Base-by-base conservation (phyloP, 1,140 invertebrate genomes). In the Brachionus plicatilis region DNA sequence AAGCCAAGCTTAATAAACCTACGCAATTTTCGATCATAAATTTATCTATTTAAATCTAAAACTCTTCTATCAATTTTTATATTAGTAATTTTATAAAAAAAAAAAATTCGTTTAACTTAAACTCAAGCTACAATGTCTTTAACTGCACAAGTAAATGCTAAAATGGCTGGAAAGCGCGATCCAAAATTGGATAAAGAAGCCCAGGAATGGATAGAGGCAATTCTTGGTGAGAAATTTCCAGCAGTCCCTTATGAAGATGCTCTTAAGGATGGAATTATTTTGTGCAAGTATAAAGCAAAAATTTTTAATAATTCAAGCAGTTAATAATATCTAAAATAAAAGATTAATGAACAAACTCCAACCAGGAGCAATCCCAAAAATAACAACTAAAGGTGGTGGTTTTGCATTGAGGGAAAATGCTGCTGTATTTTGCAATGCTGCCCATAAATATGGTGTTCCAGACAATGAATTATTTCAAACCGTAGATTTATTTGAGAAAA, bases 381-480 rank as follows among this genome's bases (percentile, higher is more conserved):
- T 96, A 90, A 95, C 96, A 92, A 92, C 92, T 83, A 93, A 93
- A 84, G 95, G 95, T 82, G 94, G 94, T 87, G 94, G 95, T 86
- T 97, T 96, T 92, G 96, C 95, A 88, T 93, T 96, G 92, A 96
- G 96, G 95, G 95, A 97, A 90, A 97, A 97, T 91, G 94, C 96
- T 88, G 91, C 85, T 87, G 94, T 94, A 86, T 97, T 98, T 90
- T 94, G 96, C 88, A 93, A 94, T 33, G 75, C 85, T 17, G 75
- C 78, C 33, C 17, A 43, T 8, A 66, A 92, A 65, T 96, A 96
- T 87, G 96, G 96, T 9, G 95, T 97, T 3, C 92, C 93, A 8
- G 94, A 95, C 86, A 92, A 93, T 5, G 96, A 98, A 87, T 91
- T 96, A 2, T 98, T 98, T 92, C 95, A 97, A 90, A 95, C 95